Percentiles rank a stretch among this genome's conserved stretches.
These are phyloP conservation scores for Musca vetustissima DNA, from an alignment of 1,140 invertebrate species.

Conservation along the genomic window DNA sequence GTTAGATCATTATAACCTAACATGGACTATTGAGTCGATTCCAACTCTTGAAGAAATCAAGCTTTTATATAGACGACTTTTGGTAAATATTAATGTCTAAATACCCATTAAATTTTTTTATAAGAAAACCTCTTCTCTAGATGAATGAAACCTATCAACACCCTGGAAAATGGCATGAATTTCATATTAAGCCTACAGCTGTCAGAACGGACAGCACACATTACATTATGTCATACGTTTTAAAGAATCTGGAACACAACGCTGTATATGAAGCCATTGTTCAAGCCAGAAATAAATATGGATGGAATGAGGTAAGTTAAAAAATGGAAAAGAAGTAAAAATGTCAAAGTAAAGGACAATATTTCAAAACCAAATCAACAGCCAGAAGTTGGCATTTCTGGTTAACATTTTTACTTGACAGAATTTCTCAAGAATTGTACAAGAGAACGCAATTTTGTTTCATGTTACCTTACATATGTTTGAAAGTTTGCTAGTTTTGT, in stretches of 20 bases:
- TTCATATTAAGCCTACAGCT: conserved; percentile 51
- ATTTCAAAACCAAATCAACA: too few relatives aligned
- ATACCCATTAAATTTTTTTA: too few relatives aligned
- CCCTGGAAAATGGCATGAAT: conserved; percentile 61
- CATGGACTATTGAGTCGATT: conserved; percentile 63
- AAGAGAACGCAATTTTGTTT: too few relatives aligned
- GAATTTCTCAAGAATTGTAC: too few relatives aligned
- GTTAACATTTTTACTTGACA: too few relatives aligned
- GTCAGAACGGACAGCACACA: conserved; percentile 45
- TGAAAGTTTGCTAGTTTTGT: too few relatives aligned
- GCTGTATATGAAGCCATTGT: conserved; percentile 67
- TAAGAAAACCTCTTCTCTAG: conserved; percentile 35
- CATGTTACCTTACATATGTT: too few relatives aligned
- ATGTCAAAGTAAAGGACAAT: too few relatives aligned
- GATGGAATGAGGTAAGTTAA: conserved; percentile 62
- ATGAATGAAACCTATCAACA: conserved; percentile 61
- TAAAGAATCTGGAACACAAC: conserved; percentile 60
- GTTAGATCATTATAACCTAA: conserved; percentile 60
- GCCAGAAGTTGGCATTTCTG: too few relatives aligned
- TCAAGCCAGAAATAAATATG: conserved; percentile 68
- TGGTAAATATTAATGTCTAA: conserved; percentile 46
- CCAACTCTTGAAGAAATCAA: conserved; percentile 61
- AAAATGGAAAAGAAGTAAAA: too few relatives aligned
- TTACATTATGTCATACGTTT: conserved; percentile 59
- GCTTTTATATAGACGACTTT: conserved; percentile 59